Evolutionary conservation across 2,797 vertebrate species (phyloP).

Genomic region (Tragopan temminckii): DNA sequence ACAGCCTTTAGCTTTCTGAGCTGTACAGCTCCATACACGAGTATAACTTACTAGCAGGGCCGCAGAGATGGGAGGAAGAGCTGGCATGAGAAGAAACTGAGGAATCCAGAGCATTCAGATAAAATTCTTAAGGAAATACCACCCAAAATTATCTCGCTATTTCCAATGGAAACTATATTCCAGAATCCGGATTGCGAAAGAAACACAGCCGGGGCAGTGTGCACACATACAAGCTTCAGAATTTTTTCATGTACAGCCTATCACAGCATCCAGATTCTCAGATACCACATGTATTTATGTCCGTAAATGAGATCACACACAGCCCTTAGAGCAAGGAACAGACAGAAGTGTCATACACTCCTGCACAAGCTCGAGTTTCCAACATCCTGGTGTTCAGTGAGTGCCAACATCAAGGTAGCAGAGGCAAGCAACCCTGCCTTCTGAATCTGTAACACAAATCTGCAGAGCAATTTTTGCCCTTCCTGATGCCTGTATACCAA

Average conservation of each 20-base stretch:
- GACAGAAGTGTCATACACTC: background rate
- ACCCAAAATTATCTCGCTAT: background rate
- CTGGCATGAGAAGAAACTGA: background rate
- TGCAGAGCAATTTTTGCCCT: background rate
- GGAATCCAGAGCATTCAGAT: background rate
- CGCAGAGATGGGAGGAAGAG: background rate
- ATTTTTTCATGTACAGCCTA: background rate
- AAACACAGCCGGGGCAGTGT: background rate
- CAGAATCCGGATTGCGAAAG: background rate
- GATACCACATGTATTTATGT: accelerated
- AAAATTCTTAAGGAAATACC: background rate
- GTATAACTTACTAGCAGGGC: background rate
- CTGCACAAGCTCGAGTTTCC: accelerated
- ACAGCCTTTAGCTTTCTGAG: background rate
- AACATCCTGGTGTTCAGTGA: background rate
- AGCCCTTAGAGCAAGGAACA: background rate
- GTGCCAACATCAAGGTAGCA: background rate
- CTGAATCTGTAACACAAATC: background rate
- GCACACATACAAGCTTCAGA: accelerated
- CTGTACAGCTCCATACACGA: accelerated
- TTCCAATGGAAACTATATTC: background rate
- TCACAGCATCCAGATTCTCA: background rate
- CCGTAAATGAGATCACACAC: background rate
- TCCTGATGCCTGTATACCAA: background rate
- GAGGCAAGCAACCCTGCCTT: background rate